These are phyloP conservation scores for Acanthosepion lycidas DNA, from an alignment of 2,888 invertebrate genomes.

Conservation along the genomic window DNA sequence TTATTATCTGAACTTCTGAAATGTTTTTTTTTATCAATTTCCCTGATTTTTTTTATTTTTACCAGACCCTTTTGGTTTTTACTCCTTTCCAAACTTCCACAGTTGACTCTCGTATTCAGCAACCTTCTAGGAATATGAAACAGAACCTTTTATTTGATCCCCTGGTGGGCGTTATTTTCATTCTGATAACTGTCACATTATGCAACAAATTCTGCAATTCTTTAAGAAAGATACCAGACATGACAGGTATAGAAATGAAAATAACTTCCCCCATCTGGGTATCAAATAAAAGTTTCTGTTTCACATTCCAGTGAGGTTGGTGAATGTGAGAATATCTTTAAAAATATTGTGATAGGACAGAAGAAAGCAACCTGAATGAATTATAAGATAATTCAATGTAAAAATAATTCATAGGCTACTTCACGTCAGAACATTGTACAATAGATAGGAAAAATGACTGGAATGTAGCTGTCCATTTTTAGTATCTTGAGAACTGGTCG, in stretches of 20 bases:
- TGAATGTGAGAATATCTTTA: background rate
- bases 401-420: background rate
- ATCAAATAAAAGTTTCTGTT: background rate
- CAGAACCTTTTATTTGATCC: background rate
- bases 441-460: background rate
- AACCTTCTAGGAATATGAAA: background rate
- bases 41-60: too few species aligned
- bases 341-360: too few species aligned
- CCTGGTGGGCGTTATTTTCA: background rate
- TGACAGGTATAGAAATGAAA: slow-evolving; percentile 4
- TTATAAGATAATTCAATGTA: too few species aligned
- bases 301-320: background rate
- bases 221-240: background rate
- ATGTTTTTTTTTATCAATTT: too few species aligned
- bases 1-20: too few species aligned
- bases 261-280: background rate
- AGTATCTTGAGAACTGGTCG: too few species aligned
- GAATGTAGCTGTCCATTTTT: background rate
- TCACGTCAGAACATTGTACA: background rate
- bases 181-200: background rate
- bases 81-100: background rate
- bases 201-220: background rate
- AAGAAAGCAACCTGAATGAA: too few species aligned
- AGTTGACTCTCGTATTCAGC: background rate
- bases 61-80: too few species aligned